Evolutionary conservation across 2,113 vertebrate genomes (phyloP), one percentile per base, ranked within the genome.

Genomic region (Psilopsiagon aymara): DNA sequence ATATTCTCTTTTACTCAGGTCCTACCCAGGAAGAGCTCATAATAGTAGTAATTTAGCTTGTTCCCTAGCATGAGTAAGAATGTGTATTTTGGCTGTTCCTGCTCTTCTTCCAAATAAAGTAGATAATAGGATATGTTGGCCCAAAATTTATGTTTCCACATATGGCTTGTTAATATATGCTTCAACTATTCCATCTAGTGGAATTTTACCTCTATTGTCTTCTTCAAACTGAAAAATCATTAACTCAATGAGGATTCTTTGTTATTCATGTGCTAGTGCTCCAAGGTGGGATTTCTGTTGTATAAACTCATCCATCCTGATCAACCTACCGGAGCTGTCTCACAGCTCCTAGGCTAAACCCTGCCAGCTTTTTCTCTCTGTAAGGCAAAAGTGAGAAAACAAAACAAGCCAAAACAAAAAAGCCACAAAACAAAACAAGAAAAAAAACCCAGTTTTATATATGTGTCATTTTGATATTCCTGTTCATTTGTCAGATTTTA

Each of bases 171-270:
- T 86, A 88, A 73, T 89, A 89, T 84, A 28, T 95, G 75, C 47
- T 93, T 75, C 70, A 93, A 67, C 62, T 88, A 47, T 94, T 92
- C 80, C 74, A 93, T 92, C 89, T 78, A 94, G 82, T 88, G 60
- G 73, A 93, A 77, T 94, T 95, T 86, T 67, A 73, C 37, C 29
- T 82, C 82, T 88, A 6, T 71, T 79, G 19, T 89, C 52, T 77
- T 86, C 51, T 82, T 46, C 27, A 35, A 39, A 7, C 10, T 76
- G 21, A 83, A 71, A 39, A 60, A 62, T 23, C 66, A 76, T 63
- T 83, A 88, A 64, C 6, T 7, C 20, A 21, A 5, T 25, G 33
- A 81, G 14, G n/a, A 66, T 77, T 70, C 53, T 5, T 83, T 35
- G 14, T 53, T 75, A 33, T 33, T 67, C 59, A 27, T 11, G 4